phyloP scores from a whole-genome alignment of 2,113 vertebrate genomes.

The Daubentonia madagascariensis region DNA sequence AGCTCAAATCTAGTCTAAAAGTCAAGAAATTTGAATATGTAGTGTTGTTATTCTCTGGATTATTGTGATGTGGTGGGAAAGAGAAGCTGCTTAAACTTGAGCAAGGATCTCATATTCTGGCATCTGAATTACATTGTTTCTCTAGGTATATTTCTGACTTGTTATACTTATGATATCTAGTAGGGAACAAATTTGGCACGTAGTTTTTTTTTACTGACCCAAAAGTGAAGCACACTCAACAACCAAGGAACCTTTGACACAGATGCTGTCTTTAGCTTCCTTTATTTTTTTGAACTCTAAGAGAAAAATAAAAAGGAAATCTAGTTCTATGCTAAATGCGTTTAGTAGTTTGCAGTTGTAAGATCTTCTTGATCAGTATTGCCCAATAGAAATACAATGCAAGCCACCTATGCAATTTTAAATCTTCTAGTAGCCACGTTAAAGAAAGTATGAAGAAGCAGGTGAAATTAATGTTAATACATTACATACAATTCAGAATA shows the following conservation, averaged over 20 bases:
- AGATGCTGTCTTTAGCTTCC: constrained; percentile 66
- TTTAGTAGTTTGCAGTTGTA: constrained; percentile 61
- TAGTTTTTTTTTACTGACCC: constrained; percentile 67
- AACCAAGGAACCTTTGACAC: constrained; percentile 64
- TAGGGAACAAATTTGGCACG: constrained; percentile 73
- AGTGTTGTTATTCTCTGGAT: background rate
- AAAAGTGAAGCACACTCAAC: constrained; percentile 65
- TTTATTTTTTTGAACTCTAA: constrained; percentile 61
- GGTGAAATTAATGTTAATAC: background rate
- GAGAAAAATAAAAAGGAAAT: constrained; percentile 40
- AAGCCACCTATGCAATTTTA: background rate
- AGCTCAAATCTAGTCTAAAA: background rate
- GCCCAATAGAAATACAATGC: background rate
- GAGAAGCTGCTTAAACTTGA: constrained; percentile 58
- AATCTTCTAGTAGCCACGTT: background rate
- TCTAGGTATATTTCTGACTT: constrained; percentile 57
- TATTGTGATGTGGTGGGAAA: background rate
- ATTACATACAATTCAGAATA: background rate
- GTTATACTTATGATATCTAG: constrained; percentile 65
- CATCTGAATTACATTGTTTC: constrained; percentile 74
- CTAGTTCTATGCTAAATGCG: constrained; percentile 57
- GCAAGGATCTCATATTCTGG: constrained; percentile 62
- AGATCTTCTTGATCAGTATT: constrained; percentile 50
- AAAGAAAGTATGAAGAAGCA: background rate
- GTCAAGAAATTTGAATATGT: background rate